Evolutionary conservation across 2,888 invertebrate genomes (phyloP), one percentile per base, ranked within the genome.

Genomic region (Odontocolon sp.): DNA sequence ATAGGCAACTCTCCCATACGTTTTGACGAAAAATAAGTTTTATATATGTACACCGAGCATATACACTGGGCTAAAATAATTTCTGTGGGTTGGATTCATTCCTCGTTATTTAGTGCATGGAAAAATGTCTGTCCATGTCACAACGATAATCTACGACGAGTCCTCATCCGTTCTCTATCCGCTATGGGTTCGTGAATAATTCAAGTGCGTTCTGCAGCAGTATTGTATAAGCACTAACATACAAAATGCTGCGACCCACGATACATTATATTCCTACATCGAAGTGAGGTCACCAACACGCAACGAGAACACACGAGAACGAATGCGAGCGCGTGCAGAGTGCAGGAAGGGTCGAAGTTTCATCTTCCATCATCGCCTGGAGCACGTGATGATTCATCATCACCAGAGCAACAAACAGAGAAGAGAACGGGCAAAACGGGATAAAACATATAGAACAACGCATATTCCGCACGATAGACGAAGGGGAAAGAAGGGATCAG

Each of bases 251-350:
- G 18, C 14, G 16, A 50, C 28, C 1, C 11, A 50, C 31, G 50
- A 16, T 50, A 28, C 26, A 23, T 47, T n/a, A 23, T 9, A 11
- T 28, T 28, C 31, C 11, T 14, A 66, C 66, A 59, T 66, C 66
- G n/a, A n/a, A 76, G 66, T 76, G 70, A 76, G 75, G 59, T 76
- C 70, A 76, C 66, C 75, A 47, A 45, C 70, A 18, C 66, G 52
- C 63, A 57, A 52, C 38, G 45, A 54, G 59, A 57, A 18, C 5
- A 52, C 52, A 61, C 54, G n/a, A 31, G 38, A 52, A 45, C 47
- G 59, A 57, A 45, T 66, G 50, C 70, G 67, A 56, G 71, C 52
- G 54, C 66, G 26, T 45, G 57, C 33, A 52, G 57, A 71, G 71
- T 54, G 33, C 57, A 52, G 52, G 63, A 71, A 77, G 76, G 76